These are phyloP conservation scores for Lasioglossum malachurum DNA, from an alignment of 2,888 invertebrate genomes.

Conservation along the genomic window DNA sequence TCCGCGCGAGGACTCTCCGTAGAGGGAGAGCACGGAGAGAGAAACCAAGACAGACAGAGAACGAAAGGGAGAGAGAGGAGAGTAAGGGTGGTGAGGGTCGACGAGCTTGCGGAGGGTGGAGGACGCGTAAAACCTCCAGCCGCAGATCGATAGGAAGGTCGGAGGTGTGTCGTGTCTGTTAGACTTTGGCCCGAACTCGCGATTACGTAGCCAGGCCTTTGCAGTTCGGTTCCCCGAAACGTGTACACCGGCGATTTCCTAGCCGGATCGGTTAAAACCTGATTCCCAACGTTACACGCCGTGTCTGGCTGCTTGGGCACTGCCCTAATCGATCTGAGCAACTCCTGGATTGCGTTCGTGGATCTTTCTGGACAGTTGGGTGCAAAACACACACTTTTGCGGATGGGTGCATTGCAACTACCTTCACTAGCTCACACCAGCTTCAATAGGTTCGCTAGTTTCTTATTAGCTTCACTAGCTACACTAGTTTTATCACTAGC, in stretches of 20 bases:
- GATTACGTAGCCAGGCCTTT: slow-evolving; percentile 64
- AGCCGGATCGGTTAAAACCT: slow-evolving; percentile 20
- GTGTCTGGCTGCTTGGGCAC: not conserved
- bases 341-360: not conserved
- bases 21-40: slow-evolving; percentile 18
- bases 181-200: slow-evolving; percentile 75
- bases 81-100: slow-evolving; percentile 46
- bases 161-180: slow-evolving; percentile 82
- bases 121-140: slow-evolving; percentile 82
- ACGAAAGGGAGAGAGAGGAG: not conserved
- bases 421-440: no score
- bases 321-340: not conserved
- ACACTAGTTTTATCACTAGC: no score
- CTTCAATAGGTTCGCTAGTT: no score
- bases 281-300: not conserved
- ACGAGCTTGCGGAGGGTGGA: slow-evolving; percentile 72
- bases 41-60: not conserved
- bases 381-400: not conserved
- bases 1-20: slow-evolving; percentile 70
- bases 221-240: slow-evolving; percentile 60
- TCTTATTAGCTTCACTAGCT: no score
- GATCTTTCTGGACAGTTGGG: not conserved
- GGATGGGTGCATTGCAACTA: not conserved
- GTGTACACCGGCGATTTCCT: slow-evolving; percentile 16
- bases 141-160: slow-evolving; percentile 84